Evolutionary conservation across 2,888 invertebrate species (phyloP).

Genomic region (Phytoseiulus persimilis): DNA sequence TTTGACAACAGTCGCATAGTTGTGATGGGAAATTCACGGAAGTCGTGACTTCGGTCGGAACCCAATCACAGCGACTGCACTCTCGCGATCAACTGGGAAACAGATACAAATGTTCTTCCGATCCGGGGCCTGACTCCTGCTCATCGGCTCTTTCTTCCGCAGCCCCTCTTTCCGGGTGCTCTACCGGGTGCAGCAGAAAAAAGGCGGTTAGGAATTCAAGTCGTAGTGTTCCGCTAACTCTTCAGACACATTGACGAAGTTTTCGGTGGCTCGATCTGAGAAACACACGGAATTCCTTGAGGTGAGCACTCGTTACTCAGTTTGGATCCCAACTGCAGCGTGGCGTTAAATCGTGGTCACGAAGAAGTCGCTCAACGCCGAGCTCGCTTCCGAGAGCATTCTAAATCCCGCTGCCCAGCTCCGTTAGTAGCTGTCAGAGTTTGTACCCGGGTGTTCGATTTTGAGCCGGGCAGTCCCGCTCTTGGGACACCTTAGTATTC

Average conservation of each 20-base stretch:
- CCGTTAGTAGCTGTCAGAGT: no score
- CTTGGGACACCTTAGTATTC: no score
- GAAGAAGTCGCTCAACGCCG: no score
- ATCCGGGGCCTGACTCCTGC: neutral
- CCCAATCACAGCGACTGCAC: neutral
- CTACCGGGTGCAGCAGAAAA: neutral
- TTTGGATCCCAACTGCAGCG: no score
- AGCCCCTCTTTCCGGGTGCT: neutral
- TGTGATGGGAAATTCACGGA: neutral
- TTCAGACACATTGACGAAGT: neutral
- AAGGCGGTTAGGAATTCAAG: neutral
- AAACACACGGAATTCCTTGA: neutral
- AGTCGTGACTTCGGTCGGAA: neutral
- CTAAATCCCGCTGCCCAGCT: no score
- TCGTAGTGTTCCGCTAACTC: neutral
- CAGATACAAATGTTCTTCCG: no score
- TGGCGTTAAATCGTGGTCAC: no score
- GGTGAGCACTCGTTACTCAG: no score
- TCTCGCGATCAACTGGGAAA: no score
- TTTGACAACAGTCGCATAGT: neutral
- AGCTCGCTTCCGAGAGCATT: no score
- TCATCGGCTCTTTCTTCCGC: neutral
- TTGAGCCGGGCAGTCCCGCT: no score
- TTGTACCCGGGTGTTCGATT: no score
- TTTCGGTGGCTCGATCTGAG: neutral